phyloP scores from a whole-genome alignment of 2,113 vertebrate genomes.

The Morone chrysops region DNA sequence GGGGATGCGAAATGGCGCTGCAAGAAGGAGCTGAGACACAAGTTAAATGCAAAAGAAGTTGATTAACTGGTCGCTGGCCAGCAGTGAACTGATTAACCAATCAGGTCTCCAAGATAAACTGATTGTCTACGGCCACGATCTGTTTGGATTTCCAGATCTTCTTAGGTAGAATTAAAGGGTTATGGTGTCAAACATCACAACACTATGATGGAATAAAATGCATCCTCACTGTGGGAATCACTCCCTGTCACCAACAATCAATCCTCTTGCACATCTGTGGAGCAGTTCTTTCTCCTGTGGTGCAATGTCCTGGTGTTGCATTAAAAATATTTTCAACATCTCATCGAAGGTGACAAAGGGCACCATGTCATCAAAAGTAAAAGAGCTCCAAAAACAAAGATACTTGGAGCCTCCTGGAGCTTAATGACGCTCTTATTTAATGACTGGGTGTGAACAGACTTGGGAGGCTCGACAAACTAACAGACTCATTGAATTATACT shows the following conservation, averaged over 20 bases:
- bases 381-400: neutral
- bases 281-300: neutral
- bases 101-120: neutral
- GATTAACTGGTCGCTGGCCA: neutral
- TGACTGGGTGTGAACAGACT: constrained; percentile 26
- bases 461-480: constrained; percentile 29
- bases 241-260: constrained; percentile 10
- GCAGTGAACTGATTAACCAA: constrained; percentile 14
- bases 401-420: constrained; percentile 4
- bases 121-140: constrained; percentile 11
- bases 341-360: constrained; percentile 1
- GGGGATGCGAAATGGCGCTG: constrained; percentile 21
- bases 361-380: neutral
- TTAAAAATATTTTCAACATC: neutral
- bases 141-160: neutral
- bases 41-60: neutral
- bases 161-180: neutral
- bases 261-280: neutral
- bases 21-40: neutral
- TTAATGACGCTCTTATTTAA: constrained; percentile 14
- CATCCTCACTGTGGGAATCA: neutral
- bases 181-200: neutral
- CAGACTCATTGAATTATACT: constrained; percentile 25
- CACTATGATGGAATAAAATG: constrained; percentile 4
- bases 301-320: neutral